Conservation (phyloP, 1,140 invertebrate genomes). For the Charaxes varanes region DNA sequence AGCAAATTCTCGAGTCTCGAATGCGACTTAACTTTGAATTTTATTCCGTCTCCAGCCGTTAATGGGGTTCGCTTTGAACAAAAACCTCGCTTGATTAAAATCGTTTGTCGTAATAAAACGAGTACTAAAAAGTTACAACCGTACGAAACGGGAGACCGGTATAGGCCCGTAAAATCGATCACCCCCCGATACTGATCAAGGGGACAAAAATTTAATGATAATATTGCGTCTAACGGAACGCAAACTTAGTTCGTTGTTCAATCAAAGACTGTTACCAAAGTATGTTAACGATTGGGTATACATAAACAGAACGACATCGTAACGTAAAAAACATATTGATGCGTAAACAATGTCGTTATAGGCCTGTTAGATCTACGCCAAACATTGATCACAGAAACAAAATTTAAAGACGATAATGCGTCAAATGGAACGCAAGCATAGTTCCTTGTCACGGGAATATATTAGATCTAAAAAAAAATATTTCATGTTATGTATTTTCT, state of each 20-base stretch:
- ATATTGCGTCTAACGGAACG: constrained; percentile 43
- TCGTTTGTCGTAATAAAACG: constrained; percentile 73
- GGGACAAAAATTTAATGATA: constrained; percentile 59
- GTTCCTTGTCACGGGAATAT: too few species aligned
- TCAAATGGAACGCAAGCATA: too few species aligned
- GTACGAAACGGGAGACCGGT: constrained; percentile 56
- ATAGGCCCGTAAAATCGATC: constrained; percentile 65
- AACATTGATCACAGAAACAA: too few species aligned
- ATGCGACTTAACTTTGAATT: constrained; percentile 60
- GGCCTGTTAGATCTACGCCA: too few species aligned
- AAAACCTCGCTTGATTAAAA: constrained; percentile 73
- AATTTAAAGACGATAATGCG: too few species aligned
- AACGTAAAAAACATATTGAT: too few species aligned
- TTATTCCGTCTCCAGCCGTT: constrained; percentile 55
- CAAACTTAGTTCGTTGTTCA: constrained; percentile 14
- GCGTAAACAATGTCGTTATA: too few species aligned
- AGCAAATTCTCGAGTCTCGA: constrained; percentile 54
- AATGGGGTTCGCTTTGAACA: constrained; percentile 60
- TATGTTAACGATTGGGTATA: too few species aligned
- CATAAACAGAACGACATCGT: too few species aligned
- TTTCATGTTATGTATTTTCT: too few species aligned
- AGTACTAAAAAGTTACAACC: constrained; percentile 71
- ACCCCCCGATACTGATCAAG: constrained; percentile 58
- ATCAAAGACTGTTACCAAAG: too few species aligned
- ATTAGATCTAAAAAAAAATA: too few species aligned